Evolutionary conservation across 2,797 vertebrate species (phyloP).

Genomic region (Syngnathus rostellatus): DNA sequence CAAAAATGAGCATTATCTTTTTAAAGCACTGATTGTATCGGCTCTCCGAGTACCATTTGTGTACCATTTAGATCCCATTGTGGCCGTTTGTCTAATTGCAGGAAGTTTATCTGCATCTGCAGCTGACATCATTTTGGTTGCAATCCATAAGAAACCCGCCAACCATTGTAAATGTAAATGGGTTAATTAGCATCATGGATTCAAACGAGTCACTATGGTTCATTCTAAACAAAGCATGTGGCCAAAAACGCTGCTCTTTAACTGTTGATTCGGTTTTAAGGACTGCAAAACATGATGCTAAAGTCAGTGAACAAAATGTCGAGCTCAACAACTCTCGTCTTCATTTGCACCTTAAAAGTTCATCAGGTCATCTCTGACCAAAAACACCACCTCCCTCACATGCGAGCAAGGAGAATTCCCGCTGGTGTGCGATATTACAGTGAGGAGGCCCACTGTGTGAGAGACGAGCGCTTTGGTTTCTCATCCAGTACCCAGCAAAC

Average conservation of each 20-base stretch:
- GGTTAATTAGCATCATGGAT: background rate
- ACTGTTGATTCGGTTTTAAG: background rate
- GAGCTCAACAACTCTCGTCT: background rate
- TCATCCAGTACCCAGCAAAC: slow-evolving; percentile 4
- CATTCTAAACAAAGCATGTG: background rate
- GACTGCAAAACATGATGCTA: background rate
- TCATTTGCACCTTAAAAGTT: slow-evolving; percentile 3
- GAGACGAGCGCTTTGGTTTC: background rate
- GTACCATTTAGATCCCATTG: background rate
- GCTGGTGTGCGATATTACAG: slow-evolving; percentile 3
- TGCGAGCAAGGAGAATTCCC: slow-evolving; percentile 1
- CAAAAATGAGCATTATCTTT: background rate
- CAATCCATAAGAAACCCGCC: background rate
- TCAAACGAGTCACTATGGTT: background rate
- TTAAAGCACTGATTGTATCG: background rate
- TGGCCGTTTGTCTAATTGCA: background rate
- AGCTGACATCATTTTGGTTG: slow-evolving; percentile 1
- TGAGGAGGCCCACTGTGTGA: slow-evolving; percentile 1
- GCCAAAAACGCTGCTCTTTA: background rate
- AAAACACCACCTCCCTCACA: background rate
- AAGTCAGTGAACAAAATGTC: background rate
- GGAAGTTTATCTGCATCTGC: background rate
- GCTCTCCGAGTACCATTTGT: background rate
- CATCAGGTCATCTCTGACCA: background rate
- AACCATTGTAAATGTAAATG: background rate